Conservation (phyloP, 2,888 invertebrate species). For the Epirrhoe tristata region DNA sequence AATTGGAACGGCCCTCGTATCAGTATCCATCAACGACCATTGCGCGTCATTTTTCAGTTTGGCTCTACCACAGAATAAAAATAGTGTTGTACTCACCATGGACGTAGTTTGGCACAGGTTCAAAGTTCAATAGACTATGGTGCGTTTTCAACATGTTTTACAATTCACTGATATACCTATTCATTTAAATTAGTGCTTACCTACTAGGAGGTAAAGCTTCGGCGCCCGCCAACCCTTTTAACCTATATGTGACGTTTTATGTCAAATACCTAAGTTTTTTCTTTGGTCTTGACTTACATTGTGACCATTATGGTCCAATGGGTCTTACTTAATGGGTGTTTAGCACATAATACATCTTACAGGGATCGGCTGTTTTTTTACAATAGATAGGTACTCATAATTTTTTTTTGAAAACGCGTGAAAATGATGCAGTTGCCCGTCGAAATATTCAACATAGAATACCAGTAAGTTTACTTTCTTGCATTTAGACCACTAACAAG, state of each 20-base stretch:
- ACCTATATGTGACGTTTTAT: no score
- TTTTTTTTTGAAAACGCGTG: neutral
- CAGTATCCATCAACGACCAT: constrained; percentile 24
- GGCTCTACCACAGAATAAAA: constrained; percentile 3
- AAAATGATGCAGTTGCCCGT: neutral
- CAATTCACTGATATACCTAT: neutral
- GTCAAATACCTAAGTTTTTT: no score
- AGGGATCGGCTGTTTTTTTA: no score
- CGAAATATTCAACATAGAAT: neutral
- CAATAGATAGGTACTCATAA: no score
- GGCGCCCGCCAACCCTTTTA: no score
- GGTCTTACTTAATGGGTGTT: no score
- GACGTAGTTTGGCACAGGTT: neutral
- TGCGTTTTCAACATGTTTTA: neutral
- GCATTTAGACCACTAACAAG: constrained; percentile 15
- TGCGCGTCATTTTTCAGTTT: constrained; percentile 22
- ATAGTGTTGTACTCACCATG: neutral
- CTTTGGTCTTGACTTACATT: no score
- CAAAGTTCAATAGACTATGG: neutral
- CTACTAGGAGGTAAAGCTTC: no score
- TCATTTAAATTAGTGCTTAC: neutral
- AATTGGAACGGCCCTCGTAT: constrained; percentile 55
- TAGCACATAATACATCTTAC: no score
- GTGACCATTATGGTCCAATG: no score
- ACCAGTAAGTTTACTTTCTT: constrained; percentile 25